phyloP scores from a whole-genome alignment of 1,140 invertebrate genomes.

The Drosophila ogumai region DNA sequence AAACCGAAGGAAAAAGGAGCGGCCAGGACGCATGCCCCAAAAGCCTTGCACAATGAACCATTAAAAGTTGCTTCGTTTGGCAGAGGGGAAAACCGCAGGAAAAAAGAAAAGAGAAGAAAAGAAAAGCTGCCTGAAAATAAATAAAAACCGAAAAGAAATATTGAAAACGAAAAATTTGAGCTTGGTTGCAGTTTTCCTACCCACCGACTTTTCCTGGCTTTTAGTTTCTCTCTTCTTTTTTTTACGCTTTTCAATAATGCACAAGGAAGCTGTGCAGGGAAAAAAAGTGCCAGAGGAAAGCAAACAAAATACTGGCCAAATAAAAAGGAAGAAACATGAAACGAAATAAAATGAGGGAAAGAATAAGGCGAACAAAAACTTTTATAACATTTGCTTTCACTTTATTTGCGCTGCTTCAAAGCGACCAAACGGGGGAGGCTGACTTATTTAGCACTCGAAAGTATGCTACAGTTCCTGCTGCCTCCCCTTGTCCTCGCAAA shows the following conservation, averaged over 20 bases:
- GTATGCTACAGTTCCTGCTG: conserved; percentile 51
- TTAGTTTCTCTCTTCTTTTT: conserved; percentile 14
- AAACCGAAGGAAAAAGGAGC: background rate
- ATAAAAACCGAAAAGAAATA: conserved; percentile 53
- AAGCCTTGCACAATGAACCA: conserved; percentile 75
- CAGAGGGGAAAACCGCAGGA: conserved; percentile 35
- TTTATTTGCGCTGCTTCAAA: conserved; percentile 44
- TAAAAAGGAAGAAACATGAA: conserved; percentile 13
- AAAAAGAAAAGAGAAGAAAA: conserved; percentile 24
- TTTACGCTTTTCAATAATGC: conserved; percentile 72
- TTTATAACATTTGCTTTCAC: conserved; percentile 62
- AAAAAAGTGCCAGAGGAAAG: conserved; percentile 14
- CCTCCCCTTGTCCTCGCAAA: conserved; percentile 37
- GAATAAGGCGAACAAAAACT: conserved; percentile 42
- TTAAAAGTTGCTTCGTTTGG: conserved; percentile 77
- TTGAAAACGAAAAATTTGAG: conserved; percentile 71
- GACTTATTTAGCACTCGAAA: conserved; percentile 72
- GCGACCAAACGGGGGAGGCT: conserved; percentile 10
- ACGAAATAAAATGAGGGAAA: conserved; percentile 11
- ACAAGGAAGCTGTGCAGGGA: conserved; percentile 32
- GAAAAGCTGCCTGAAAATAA: background rate
- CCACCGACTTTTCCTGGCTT: conserved; percentile 27
- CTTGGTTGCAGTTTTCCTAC: conserved; percentile 55
- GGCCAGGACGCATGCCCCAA: conserved; percentile 26
- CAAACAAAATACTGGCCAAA: conserved; percentile 26